phyloP scores from a whole-genome alignment of 2,113 vertebrate species.

The Daubentonia madagascariensis region DNA sequence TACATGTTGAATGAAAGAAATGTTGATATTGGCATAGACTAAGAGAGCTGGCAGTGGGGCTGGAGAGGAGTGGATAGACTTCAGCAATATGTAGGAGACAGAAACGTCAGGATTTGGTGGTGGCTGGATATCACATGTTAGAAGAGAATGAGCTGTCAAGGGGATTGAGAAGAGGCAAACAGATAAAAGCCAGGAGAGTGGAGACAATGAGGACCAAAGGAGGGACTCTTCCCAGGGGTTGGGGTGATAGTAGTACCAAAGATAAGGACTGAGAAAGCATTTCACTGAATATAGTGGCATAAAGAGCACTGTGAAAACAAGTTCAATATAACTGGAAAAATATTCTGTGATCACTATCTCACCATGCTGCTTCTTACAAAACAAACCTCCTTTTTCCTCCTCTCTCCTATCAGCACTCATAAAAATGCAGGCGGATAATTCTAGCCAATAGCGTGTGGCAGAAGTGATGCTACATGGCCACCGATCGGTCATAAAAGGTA shows the following conservation, averaged over 20 bases:
- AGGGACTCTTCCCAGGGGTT: background rate
- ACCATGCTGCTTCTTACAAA: background rate
- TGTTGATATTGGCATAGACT: background rate
- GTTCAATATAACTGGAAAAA: background rate
- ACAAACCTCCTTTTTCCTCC: background rate
- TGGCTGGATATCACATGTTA: no score
- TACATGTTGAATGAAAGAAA: background rate
- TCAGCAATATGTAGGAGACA: background rate
- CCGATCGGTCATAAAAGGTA: no score
- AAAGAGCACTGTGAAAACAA: background rate
- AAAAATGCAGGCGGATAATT: background rate
- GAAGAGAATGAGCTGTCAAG: background rate
- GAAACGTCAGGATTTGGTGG: background rate
- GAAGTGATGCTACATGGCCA: background rate
- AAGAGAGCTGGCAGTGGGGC: background rate
- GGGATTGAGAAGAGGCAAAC: background rate
- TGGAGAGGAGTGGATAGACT: background rate
- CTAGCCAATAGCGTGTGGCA: background rate
- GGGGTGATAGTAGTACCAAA: background rate
- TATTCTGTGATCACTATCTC: no score
- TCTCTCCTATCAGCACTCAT: background rate
- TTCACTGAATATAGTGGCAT: background rate
- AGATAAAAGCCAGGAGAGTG: background rate
- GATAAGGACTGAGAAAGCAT: background rate
- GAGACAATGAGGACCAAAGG: background rate